Percentiles rank a stretch among this genome's conserved stretches.
Conservation (phyloP, 2,797 vertebrate genomes). For the Podarcis siculus region DNA sequence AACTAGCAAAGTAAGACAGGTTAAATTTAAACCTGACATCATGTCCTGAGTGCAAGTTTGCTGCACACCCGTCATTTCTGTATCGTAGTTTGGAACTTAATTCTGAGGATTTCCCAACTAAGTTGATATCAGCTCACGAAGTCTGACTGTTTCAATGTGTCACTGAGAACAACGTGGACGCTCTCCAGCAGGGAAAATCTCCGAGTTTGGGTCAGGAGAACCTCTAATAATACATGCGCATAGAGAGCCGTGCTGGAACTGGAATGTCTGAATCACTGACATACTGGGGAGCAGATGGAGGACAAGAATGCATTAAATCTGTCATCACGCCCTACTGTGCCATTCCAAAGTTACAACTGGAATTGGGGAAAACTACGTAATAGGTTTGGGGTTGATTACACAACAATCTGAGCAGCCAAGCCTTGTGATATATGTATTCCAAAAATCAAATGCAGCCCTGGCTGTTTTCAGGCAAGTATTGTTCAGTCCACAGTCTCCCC, state of each 20-base stretch:
- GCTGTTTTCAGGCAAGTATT: conserved; percentile 12
- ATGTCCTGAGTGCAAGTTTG: background rate
- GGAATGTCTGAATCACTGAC: conserved; percentile 34
- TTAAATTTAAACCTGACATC: conserved; percentile 9
- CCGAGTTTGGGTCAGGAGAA: conserved; percentile 26
- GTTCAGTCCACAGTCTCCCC: background rate
- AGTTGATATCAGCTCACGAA: background rate
- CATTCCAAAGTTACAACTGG: conserved; percentile 56
- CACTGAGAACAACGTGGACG: background rate
- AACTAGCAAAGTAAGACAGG: background rate
- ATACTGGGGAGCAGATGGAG: conserved; percentile 38
- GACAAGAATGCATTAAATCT: conserved; percentile 44
- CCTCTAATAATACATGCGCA: background rate
- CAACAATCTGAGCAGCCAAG: background rate
- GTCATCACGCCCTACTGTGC: conserved; percentile 37
- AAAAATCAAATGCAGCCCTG: conserved; percentile 7
- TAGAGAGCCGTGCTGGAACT: conserved; percentile 20
- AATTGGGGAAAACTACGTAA: conserved; percentile 45
- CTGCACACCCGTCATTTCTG: background rate
- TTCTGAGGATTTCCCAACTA: background rate
- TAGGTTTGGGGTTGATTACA: conserved; percentile 43
- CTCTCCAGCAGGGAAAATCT: conserved; percentile 19
- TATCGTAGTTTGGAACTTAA: background rate
- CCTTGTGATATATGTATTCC: conserved; percentile 1
- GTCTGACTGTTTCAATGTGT: background rate